Evolutionary conservation across 2,797 vertebrate genomes (phyloP).

Genomic region (Adelosebastes latens): DNA sequence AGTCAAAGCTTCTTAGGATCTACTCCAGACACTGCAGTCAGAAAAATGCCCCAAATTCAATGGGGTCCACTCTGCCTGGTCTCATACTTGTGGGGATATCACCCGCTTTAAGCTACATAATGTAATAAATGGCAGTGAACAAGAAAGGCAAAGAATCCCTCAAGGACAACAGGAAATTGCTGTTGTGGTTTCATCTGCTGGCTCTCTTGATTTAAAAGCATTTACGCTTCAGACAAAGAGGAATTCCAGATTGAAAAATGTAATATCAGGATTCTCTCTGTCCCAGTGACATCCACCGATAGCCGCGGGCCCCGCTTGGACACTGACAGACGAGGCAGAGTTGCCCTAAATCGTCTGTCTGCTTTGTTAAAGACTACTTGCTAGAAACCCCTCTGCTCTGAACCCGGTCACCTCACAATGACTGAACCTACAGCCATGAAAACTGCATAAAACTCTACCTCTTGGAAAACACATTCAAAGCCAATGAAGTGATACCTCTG

Average conservation of each 20-base stretch:
- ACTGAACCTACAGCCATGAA: slow-evolving; percentile 25
- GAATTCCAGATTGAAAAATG: slow-evolving; percentile 71
- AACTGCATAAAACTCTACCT: neutral
- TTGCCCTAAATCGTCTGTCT: slow-evolving; percentile 56
- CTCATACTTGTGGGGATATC: slow-evolving; percentile 53
- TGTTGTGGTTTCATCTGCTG: slow-evolving; percentile 57
- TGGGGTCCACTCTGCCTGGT: slow-evolving; percentile 25
- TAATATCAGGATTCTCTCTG: slow-evolving; percentile 59
- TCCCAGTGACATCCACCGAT: slow-evolving; percentile 53
- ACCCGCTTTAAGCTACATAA: slow-evolving; percentile 59
- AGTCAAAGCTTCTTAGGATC: slow-evolving; percentile 27
- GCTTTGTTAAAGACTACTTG: slow-evolving; percentile 36
- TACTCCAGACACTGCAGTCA: slow-evolving; percentile 37
- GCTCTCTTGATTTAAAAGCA: slow-evolving; percentile 64
- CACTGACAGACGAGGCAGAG: slow-evolving; percentile 38
- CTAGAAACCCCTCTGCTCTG: slow-evolving; percentile 39
- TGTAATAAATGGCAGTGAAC: slow-evolving; percentile 58
- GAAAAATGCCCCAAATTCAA: slow-evolving; percentile 34
- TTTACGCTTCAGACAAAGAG: slow-evolving; percentile 70
- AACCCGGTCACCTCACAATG: slow-evolving; percentile 60
- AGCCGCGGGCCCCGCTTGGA: slow-evolving; percentile 35
- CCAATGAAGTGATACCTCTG: neutral
- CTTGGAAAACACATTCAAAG: neutral
- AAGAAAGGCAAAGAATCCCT: slow-evolving; percentile 45
- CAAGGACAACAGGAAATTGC: slow-evolving; percentile 81